Evolutionary conservation across 2,113 vertebrate genomes (phyloP).

Genomic region (Bufo bufo): DNA sequence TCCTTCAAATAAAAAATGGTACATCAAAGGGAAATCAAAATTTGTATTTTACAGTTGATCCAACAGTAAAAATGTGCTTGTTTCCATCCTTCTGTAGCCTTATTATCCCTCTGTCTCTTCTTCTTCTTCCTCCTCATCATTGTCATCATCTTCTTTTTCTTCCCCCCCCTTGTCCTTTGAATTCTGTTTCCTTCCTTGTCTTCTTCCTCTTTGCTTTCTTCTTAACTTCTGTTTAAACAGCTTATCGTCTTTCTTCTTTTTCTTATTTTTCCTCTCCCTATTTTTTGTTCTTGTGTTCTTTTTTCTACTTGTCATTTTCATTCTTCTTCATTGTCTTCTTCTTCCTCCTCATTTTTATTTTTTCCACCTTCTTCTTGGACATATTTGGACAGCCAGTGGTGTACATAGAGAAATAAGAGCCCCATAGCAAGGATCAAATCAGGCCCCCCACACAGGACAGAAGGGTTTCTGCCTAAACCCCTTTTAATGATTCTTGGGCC

Average conservation of each 20-base stretch:
- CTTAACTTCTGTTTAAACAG: not conserved
- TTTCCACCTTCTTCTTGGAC: not conserved
- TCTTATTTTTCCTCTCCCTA: not conserved
- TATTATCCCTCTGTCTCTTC: not conserved
- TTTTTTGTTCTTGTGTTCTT: not conserved
- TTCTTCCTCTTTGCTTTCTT: not conserved
- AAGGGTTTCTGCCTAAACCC: too few species aligned
- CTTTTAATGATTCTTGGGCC: too few species aligned
- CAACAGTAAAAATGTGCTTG: not conserved
- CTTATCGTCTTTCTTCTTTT: not conserved
- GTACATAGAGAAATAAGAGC: too few species aligned
- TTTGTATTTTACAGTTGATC: not conserved
- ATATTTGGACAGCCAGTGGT: too few species aligned
- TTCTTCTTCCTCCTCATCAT: not conserved
- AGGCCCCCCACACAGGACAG: too few species aligned
- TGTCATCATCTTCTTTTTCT: not conserved
- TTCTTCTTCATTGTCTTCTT: not conserved
- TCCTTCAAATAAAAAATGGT: not conserved
- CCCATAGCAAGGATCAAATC: too few species aligned
- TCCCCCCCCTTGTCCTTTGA: accelerated
- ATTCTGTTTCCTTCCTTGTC: not conserved
- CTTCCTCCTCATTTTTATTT: not conserved
- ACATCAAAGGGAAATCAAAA: not conserved
- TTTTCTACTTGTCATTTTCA: not conserved
- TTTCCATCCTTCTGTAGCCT: not conserved